Conservation (phyloP, 2,888 invertebrate genomes). For the Trissolcus japonicus region DNA sequence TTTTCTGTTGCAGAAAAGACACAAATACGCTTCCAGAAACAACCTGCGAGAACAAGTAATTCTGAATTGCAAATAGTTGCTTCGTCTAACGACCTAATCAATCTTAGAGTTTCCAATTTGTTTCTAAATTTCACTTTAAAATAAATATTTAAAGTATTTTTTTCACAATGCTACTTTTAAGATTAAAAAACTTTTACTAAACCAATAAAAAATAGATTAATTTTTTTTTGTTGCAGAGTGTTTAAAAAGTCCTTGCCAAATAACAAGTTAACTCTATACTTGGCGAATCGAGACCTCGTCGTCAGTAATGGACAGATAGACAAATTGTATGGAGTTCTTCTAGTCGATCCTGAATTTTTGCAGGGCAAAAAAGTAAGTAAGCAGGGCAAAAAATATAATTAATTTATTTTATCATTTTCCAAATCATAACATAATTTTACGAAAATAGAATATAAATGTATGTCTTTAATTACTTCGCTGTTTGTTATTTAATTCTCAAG, state of each 20-base stretch:
- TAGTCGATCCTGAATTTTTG: slow-evolving; percentile 92
- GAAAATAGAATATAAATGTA: too few species aligned
- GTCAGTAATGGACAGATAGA: slow-evolving; percentile 86
- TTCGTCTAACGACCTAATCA: slow-evolving; percentile 8
- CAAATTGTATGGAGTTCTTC: slow-evolving; percentile 91
- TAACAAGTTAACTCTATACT: slow-evolving; percentile 88
- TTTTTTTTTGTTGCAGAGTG: slow-evolving; percentile 78
- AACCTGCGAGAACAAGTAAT: slow-evolving; percentile 39
- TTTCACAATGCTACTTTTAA: too few species aligned
- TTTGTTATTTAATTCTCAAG: too few species aligned
- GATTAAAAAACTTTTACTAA: too few species aligned
- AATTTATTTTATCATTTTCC: slow-evolving; percentile 4
- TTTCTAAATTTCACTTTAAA: too few species aligned
- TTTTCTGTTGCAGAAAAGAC: slow-evolving; percentile 29
- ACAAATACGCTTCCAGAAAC: slow-evolving; percentile 15
- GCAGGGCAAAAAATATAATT: slow-evolving; percentile 86
- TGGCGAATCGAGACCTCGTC: slow-evolving; percentile 88
- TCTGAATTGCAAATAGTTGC: slow-evolving; percentile 7
- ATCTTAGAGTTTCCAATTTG: background rate
- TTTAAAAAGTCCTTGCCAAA: slow-evolving; percentile 93
- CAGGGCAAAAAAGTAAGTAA: slow-evolving; percentile 86
- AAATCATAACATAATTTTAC: too few species aligned
- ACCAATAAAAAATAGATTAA: too few species aligned
- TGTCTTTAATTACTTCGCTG: too few species aligned
- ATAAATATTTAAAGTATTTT: too few species aligned